Base-by-base conservation (phyloP, 2,888 invertebrate species). In the Diogma glabrata region DNA sequence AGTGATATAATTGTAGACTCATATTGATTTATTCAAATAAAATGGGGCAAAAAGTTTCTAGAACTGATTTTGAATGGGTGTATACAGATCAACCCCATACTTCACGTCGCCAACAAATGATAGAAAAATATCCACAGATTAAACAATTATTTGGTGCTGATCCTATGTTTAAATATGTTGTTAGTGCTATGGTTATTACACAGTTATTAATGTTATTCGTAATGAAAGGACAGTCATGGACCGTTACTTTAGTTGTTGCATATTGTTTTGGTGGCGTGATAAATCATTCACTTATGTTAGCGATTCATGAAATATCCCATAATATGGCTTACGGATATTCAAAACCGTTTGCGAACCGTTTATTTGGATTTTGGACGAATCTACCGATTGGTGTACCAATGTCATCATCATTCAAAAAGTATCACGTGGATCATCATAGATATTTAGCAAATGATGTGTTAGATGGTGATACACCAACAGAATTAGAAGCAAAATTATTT, bases 81-180 rank as follows among this genome's bases (percentile, higher is more conserved):
- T 92, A 92, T 62, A 92, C 91, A 0, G 96, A 97, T 64, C 97
- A 99, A 67, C 99, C 99, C 9, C 99, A 99, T 70, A 95, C 95
- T 6, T 84, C 86, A 53, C 79, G 99, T 54, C 77, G 99, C 55
- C 92, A 91, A 75, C 79, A 90, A 61, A 99, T 99, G 66, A 75
- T 99, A 65, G 93, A 84, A 63, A 96, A 96, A 73, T 90, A 99
- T 71, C 99, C 99, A 6, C 82, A 99, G 72, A 92, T 99, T 52
- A 99, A 96, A 71, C 82, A 92, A 65, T 70, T 84, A 1, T 84
- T 82, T 62, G 83, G 84, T 3, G 84, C 84, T 65, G 96, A 99
- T 69, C 88, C 89, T 0, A 82, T 82, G 55, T 90, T 97, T 72
- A 95, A 95, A 75, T 95, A 87, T 83, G 80, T 90, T 51, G 94